Evolutionary conservation across 2,888 invertebrate genomes (phyloP), one percentile per base, ranked within the genome.

Genomic region (Tiliacea aurago): DNA sequence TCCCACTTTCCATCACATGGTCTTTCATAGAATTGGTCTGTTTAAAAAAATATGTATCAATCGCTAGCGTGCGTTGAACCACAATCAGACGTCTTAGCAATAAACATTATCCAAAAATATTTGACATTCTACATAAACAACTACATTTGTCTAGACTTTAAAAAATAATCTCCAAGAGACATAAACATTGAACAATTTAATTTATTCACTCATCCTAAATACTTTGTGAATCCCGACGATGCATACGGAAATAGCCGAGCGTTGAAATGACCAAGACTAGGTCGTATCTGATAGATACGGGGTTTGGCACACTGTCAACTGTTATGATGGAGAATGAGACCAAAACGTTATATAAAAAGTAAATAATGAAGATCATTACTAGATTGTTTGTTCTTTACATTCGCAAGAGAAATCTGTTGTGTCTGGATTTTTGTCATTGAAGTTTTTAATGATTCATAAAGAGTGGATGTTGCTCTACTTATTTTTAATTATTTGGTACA

Each of bases 261-360:
- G 51, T 70, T 59, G n/a, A 53, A 77, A 63, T 74, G 70, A 65
- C 73, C 79, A 74, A 73, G 61, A 81, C 70, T 73, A 73, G 81
- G 70, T 81, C 73, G 66, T 58, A 55, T 67, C 13, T 66, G 73
- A 81, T 76, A 61, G 43, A 73, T 55, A 47, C 61, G 15, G 20
- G 18, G 23, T 59, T 86, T 85, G 85, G 85, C 85, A 86, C 18
- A 0, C 18, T 78, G 85, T 67, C 85, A 85, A 74, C 28, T 37
- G 10, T n/a, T 74, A 43, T 82, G 68, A 73, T 78, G 61, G 53
- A 67, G 56, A 83, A 66, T 13, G 47, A 18, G 15, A 73, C 71
- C 47, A 66, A 56, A 83, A 76, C 11, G 41, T 58, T 56, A 43
- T 51, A 20, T 70, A 33, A 74, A 72, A 33, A 65, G 28, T 67